Conservation (phyloP, 1,140 invertebrate species). For the Microplitis mediator region DNA sequence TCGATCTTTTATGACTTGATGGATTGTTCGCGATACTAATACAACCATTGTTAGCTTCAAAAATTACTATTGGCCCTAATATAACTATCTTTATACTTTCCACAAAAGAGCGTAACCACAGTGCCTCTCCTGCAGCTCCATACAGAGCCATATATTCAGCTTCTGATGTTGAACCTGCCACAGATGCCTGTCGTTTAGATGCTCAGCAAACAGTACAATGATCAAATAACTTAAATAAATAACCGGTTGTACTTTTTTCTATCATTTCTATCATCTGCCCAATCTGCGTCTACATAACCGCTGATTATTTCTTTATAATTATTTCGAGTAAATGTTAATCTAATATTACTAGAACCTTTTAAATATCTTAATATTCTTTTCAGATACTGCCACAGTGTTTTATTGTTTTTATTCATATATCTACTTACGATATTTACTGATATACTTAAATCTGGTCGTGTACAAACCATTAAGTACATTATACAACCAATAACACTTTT, state of each 20-base stretch:
- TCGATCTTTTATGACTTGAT: no score
- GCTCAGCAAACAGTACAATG: no score
- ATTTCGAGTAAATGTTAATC: neutral
- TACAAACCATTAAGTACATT: no score
- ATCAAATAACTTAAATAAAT: neutral
- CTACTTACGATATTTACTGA: no score
- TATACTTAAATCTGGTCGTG: no score
- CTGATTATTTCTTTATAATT: neutral
- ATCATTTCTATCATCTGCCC: neutral
- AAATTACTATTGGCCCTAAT: neutral
- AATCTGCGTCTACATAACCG: no score
- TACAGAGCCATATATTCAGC: conserved; percentile 4
- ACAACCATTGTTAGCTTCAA: conserved; percentile 17
- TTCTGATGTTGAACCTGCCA: no score
- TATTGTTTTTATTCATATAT: no score
- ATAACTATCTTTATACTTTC: conserved; percentile 8
- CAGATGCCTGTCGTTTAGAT: no score
- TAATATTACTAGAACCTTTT: neutral
- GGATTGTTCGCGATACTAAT: conserved; percentile 23
- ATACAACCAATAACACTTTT: no score
- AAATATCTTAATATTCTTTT: no score
- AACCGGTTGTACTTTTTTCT: neutral
- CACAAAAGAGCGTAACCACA: neutral
- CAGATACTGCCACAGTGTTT: no score
- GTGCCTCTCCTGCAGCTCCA: neutral